A percentile compares a stretch with the other conserved stretches of the same genome.
Conservation (phyloP, 2,888 invertebrate species). For the Thalpophila matura region DNA sequence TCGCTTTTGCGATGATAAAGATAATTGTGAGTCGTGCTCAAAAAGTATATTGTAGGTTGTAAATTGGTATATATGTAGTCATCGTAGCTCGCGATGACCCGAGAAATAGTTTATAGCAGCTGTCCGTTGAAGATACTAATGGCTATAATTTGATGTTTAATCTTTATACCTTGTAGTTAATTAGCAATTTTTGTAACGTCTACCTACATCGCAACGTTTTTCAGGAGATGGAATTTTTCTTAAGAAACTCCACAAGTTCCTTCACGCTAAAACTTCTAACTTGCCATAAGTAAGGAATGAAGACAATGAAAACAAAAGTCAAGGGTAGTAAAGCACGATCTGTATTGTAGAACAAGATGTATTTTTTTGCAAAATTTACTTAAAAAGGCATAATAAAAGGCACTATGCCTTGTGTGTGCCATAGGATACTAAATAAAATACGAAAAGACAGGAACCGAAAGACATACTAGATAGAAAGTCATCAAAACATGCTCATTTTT, state of each 20-base stretch:
- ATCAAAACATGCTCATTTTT: no score
- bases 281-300: background rate
- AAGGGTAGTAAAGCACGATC: no score
- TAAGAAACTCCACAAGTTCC: no score
- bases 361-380: no score
- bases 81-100: background rate
- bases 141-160: conserved; percentile 9
- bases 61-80: background rate
- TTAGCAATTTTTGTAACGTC: conserved; percentile 10
- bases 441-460: no score
- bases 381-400: no score
- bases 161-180: background rate
- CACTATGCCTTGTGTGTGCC: no score
- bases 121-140: conserved; percentile 4
- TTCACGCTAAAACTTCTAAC: background rate
- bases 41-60: conserved; percentile 1
- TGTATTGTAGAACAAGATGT: no score
- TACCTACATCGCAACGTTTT: conserved; percentile 7
- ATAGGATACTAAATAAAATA: no score
- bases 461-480: no score
- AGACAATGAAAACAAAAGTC: background rate
- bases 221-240: background rate
- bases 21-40: background rate
- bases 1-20: background rate
- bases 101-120: conserved; percentile 10